Evolutionary conservation across 1,140 invertebrate species (phyloP), one percentile per base, ranked within the genome.

Genomic region (Aphelinus certus): DNA sequence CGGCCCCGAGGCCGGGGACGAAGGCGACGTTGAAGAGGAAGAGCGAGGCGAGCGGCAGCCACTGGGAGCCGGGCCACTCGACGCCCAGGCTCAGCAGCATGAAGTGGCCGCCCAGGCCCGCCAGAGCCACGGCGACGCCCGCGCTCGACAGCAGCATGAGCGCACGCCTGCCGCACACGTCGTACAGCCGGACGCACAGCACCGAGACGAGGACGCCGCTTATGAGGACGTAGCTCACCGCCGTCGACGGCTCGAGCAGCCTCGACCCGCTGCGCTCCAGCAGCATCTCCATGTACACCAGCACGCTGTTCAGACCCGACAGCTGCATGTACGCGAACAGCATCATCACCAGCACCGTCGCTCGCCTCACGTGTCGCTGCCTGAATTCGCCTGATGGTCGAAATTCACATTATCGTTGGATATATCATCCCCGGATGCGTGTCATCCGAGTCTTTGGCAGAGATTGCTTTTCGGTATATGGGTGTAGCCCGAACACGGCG

Each of bases 261-360:
- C 71, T 85, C 1, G 89, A 58, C 0, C 48, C n/a, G 3, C 88
- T 68, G 90, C 90, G 55, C 5, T 90, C 89, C 71, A 95, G 91
- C 78, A 95, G 95, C 55, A 91, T 90, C 73, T 94, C 92, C n/a
- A 93, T 90, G 80, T 95, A 95, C 55, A 92, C 92, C 75, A 92
- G 91, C 43, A 95, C 88, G 1, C 92, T 93, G 71, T 93, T 93
- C n/a, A 94, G 91, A 1, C 94, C 93, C 64, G 91, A 93, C 53
- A 94, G 89, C 81, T 95, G 93, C 83, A 95, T 93, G 42, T 94
- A 92, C 2, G 92, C 87, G 80, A 93, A 92, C 69, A 95, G 87
- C 26, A 91, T 85, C 57, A 92, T 80, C 46, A 92, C 88, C 47
- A 95, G 90, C 3, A 91, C 80, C 1, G 95, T 85, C 4, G 91